A percentile compares a stretch with the other conserved stretches of the same genome.
phyloP scores from a whole-genome alignment of 1,140 invertebrate species.

The Leguminivora glycinivorella region DNA sequence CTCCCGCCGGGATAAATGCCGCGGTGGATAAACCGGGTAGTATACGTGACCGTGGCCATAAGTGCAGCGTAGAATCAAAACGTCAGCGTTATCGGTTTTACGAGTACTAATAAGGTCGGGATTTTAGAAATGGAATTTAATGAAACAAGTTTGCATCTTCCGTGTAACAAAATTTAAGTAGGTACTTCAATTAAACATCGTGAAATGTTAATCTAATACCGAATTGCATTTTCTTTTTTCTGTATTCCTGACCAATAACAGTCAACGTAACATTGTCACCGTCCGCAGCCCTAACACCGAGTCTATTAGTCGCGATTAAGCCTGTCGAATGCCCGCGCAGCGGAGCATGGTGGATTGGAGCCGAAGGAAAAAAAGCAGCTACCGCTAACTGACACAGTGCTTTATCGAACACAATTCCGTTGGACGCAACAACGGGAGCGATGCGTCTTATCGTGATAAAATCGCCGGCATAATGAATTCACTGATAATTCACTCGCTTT shows the following conservation, averaged over 20 bases:
- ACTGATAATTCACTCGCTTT: conserved; percentile 15
- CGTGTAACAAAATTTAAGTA: not conserved
- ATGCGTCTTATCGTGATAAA: conserved; percentile 8
- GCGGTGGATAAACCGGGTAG: not conserved
- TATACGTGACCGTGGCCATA: not conserved
- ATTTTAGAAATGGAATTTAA: not conserved
- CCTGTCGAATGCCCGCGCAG: conserved; percentile 43
- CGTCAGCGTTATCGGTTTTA: not conserved
- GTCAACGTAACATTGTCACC: not conserved
- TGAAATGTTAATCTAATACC: too few relatives aligned
- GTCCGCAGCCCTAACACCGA: conserved; percentile 36
- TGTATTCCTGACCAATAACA: not conserved
- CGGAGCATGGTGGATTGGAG: conserved; percentile 54
- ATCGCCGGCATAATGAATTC: conserved; percentile 15
- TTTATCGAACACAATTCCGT: conserved; percentile 68
- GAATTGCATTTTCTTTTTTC: not conserved
- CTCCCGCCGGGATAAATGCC: conserved; percentile 11
- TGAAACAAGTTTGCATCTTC: not conserved
- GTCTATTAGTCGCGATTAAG: conserved; percentile 48
- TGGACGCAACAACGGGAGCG: conserved; percentile 51
- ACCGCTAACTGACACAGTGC: conserved; percentile 74
- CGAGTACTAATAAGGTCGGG: not conserved
- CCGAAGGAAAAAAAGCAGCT: conserved; percentile 61
- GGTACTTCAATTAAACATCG: too few relatives aligned
- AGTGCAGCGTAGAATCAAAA: not conserved